These are phyloP conservation scores for Scaptomyza montana DNA, from an alignment of 1,140 invertebrate genomes.

Conservation along the genomic window DNA sequence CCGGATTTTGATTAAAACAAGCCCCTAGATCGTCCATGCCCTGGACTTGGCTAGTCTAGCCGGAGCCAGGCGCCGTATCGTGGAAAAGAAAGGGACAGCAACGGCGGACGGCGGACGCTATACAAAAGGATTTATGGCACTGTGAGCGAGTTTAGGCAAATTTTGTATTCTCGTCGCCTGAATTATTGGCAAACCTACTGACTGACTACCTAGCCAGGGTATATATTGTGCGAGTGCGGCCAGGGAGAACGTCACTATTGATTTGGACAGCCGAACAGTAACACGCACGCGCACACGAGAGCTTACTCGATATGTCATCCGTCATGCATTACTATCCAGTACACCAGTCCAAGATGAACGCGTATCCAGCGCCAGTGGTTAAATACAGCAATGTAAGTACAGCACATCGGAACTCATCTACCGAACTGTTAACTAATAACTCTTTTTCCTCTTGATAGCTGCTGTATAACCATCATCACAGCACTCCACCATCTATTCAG, in stretches of 20 bases:
- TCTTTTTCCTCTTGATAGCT: slow-evolving; percentile 26
- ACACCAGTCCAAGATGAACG: slow-evolving; percentile 60
- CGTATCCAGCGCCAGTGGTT: slow-evolving; percentile 46
- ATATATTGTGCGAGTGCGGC: slow-evolving; percentile 53
- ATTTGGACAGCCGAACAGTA: slow-evolving; percentile 45
- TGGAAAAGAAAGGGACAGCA: slow-evolving; percentile 8
- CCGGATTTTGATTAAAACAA: slow-evolving; percentile 76
- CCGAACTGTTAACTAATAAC: neutral
- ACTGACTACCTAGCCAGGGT: slow-evolving; percentile 53
- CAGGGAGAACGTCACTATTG: slow-evolving; percentile 48
- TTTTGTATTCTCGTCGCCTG: slow-evolving; percentile 32
- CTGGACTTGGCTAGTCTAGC: slow-evolving; percentile 55
- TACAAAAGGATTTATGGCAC: slow-evolving; percentile 71
- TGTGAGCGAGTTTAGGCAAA: slow-evolving; percentile 75
- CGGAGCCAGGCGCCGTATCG: slow-evolving; percentile 53
- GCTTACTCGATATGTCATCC: slow-evolving; percentile 59
- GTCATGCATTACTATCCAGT: slow-evolving; percentile 81
- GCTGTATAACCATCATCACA: slow-evolving; percentile 49
- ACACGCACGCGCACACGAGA: slow-evolving; percentile 2
- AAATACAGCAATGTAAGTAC: slow-evolving; percentile 68
- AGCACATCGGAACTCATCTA: neutral
- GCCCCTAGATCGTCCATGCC: slow-evolving; percentile 67
- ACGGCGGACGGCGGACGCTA: slow-evolving; percentile 12
- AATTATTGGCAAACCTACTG: slow-evolving; percentile 24
- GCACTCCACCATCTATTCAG: slow-evolving; percentile 28